Evolutionary conservation across 2,888 invertebrate species (phyloP).

Genomic region (Acleris laterana): DNA sequence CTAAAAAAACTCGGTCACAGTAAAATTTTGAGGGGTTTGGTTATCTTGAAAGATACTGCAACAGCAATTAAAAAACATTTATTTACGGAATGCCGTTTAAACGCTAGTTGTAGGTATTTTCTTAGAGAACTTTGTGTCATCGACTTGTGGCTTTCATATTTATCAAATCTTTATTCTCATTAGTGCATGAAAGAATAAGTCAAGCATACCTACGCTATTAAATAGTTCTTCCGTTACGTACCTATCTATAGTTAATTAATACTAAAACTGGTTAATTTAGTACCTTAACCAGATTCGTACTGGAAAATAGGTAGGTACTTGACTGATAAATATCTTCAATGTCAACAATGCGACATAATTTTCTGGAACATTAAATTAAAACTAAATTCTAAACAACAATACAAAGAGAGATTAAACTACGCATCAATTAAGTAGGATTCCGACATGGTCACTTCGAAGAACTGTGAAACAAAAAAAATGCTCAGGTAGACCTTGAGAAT

Average conservation of each 20-base stretch:
- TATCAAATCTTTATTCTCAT: too few species aligned
- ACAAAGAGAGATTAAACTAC: neutral
- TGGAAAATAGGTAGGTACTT: slow-evolving; percentile 7
- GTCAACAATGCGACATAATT: neutral
- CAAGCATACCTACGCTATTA: neutral
- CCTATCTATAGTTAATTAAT: slow-evolving; percentile 2
- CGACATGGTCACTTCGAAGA: slow-evolving; percentile 18
- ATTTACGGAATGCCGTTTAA: too few species aligned
- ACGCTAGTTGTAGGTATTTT: too few species aligned
- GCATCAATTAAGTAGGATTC: slow-evolving; percentile 20
- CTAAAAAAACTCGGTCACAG: too few species aligned
- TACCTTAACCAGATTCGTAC: slow-evolving; percentile 9
- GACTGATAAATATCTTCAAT: neutral
- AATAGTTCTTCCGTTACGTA: slow-evolving; percentile 8
- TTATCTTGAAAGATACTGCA: too few species aligned
- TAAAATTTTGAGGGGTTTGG: too few species aligned
- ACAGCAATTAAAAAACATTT: too few species aligned
- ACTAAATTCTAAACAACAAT: neutral
- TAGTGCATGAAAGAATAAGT: too few species aligned
- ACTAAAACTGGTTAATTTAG: neutral
- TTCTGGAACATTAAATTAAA: neutral
- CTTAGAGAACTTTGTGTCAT: too few species aligned
- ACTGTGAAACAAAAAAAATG: slow-evolving; percentile 18
- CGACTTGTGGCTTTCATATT: too few species aligned
- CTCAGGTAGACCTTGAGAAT: slow-evolving; percentile 26